A percentile compares a stretch with the other conserved stretches of the same genome.
These are phyloP conservation scores for Balaeniceps rex DNA, from an alignment of 2,113 vertebrate species.

Conservation along the genomic window DNA sequence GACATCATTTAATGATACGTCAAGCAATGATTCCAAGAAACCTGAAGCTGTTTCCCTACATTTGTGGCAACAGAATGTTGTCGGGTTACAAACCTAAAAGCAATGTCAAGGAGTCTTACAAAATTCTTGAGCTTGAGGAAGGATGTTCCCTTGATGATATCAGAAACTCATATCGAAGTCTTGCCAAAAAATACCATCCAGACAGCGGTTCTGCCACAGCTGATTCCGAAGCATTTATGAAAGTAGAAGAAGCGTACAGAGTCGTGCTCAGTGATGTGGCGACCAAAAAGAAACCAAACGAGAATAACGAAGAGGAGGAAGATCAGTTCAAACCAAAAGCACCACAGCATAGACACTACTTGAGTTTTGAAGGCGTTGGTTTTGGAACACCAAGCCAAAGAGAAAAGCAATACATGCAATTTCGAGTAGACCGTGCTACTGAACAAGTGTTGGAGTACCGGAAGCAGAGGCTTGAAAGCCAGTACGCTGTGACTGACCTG, in stretches of 20 bases:
- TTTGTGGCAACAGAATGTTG: constrained; percentile 38
- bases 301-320: constrained; percentile 66
- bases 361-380: constrained; percentile 90
- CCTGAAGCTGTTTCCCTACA: not conserved
- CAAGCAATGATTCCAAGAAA: constrained; percentile 19
- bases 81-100: constrained; percentile 48
- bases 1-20: not conserved
- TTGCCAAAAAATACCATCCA: constrained; percentile 92
- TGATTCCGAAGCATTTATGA: constrained; percentile 78
- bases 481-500: constrained; percentile 60
- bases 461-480: constrained; percentile 78
- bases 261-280: constrained; percentile 76
- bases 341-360: constrained; percentile 89
- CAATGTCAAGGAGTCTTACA: constrained; percentile 66
- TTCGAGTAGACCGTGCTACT: constrained; percentile 83
- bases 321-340: constrained; percentile 68
- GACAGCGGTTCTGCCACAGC: constrained; percentile 81
- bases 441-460: constrained; percentile 88
- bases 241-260: constrained; percentile 87
- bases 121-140: constrained; percentile 72
- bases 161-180: constrained; percentile 80
- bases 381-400: constrained; percentile 90
- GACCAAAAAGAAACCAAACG: not conserved
- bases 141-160: constrained; percentile 76
- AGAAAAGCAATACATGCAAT: constrained; percentile 88